Conservation (phyloP, 2,888 invertebrate species). For the Papilio demoleus region DNA sequence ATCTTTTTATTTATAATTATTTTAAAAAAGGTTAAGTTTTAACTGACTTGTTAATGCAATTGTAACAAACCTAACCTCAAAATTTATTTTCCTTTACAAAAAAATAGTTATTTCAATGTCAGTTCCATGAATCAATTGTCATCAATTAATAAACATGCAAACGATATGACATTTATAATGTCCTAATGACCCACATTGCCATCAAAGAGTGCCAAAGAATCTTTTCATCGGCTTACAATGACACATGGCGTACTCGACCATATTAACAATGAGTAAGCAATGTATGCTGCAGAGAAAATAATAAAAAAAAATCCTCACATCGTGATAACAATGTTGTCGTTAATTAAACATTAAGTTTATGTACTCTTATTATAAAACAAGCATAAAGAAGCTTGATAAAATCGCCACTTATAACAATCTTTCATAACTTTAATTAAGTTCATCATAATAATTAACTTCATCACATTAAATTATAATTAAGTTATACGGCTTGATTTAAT, state of each 20-base stretch:
- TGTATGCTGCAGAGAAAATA: background rate
- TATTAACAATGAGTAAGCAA: constrained; percentile 6
- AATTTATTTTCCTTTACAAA: background rate
- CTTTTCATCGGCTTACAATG: constrained; percentile 31
- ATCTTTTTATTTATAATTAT: no score
- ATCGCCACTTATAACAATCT: no score
- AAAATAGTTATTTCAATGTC: background rate
- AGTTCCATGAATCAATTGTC: constrained; percentile 34
- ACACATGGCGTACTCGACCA: constrained; percentile 28
- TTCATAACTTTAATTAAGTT: no score
- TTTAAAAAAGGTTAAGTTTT: no score
- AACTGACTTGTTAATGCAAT: no score
- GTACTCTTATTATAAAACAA: background rate
- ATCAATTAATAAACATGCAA: constrained; percentile 38
- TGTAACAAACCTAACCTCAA: background rate
- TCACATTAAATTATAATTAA: no score
- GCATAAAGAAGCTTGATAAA: no score
- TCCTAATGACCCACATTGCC: constrained; percentile 36
- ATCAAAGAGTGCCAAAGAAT: constrained; percentile 20
- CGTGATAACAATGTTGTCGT: background rate
- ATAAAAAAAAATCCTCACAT: background rate
- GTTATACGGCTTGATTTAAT: no score
- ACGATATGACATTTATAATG: constrained; percentile 30
- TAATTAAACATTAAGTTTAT: background rate
- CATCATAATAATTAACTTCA: no score